Evolutionary conservation across 2,113 vertebrate species (phyloP), one percentile per base, ranked within the genome.

Genomic region (Menura novaehollandiae): DNA sequence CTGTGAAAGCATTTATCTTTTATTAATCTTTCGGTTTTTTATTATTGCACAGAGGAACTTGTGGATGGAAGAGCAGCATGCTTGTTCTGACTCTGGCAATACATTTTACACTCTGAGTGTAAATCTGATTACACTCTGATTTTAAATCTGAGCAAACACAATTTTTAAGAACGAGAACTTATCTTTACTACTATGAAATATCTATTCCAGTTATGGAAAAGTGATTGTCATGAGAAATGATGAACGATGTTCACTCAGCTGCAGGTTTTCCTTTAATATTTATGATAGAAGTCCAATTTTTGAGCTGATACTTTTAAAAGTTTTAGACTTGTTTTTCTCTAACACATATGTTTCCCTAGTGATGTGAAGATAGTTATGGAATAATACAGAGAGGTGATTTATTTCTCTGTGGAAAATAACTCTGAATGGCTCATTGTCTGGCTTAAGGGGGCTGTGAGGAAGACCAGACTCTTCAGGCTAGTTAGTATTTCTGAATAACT

Each of bases 251-350:
- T 93, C 75, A n/a, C n/a, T 76, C 32, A 72, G 0, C 24, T 67
- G 58, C 43, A 94, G 44, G 33, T 63, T 89, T 86, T 75, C 49
- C 56, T 89, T 87, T 91, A 80, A 73, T 87, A 91, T 89, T 93
- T 87, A 83, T 91, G 10, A 23, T 41, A n/a, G 53, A 49, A 73
- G 51, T 80, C 55, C 13, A 32, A 28, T 79, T 79, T 95, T 81
- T 69, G 22, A 74, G 60, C 33, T 87, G 68, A 52, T 52, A 21
- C 20, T 69, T 55, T 93, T 60, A 23, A 35, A 88, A 79, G 33
- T 47, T 80, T 80, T 53, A 63, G 56, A 12, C 30, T 69, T 80
- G 41, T 66, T 91, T 77, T 81, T 85, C 53, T 56, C 30, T 76
- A 83, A 43, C 18, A 20, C 2, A 7, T 59, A 53, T 58, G 43